Conservation (phyloP, 2,888 invertebrate genomes). For the Macaria notata region DNA sequence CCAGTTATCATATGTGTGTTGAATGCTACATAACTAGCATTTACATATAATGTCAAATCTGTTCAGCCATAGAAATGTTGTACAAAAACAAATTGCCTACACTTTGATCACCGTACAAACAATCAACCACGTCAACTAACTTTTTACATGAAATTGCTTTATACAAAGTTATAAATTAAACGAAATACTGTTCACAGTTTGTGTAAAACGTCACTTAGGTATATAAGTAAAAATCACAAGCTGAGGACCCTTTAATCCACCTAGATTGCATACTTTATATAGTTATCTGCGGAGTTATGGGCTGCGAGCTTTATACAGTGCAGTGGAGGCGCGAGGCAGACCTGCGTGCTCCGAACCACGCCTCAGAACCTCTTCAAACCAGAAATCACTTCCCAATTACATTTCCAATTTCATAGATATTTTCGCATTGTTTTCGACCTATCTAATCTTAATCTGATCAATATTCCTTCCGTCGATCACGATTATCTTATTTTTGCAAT, state of each 20-base stretch:
- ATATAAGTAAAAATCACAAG: slow-evolving; percentile 36
- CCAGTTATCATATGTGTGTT: slow-evolving; percentile 75
- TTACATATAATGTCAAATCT: slow-evolving; percentile 71
- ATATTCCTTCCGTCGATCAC: slow-evolving; percentile 60
- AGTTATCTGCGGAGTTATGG: slow-evolving; percentile 4
- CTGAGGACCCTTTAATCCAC: slow-evolving; percentile 31
- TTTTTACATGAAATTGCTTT: slow-evolving; percentile 24
- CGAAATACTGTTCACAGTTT: slow-evolving; percentile 32
- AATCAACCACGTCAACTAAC: slow-evolving; percentile 38
- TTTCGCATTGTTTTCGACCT: slow-evolving; percentile 51
- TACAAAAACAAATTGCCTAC: slow-evolving; percentile 72
- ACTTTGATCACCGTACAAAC: slow-evolving; percentile 55
- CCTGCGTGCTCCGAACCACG: slow-evolving; percentile 6
- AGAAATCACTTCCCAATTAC: slow-evolving; percentile 17
- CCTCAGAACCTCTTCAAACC: slow-evolving; percentile 16
- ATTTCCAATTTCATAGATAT: slow-evolving; percentile 30
- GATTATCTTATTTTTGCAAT: slow-evolving; percentile 69
- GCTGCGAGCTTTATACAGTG: slow-evolving; percentile 18
- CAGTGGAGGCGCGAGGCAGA: not conserved
- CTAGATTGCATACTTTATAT: slow-evolving; percentile 21
- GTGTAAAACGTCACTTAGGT: slow-evolving; percentile 30
- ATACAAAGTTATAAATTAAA: slow-evolving; percentile 32
- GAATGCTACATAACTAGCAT: slow-evolving; percentile 71
- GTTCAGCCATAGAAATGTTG: slow-evolving; percentile 74
- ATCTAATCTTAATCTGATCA: slow-evolving; percentile 74